phyloP scores from a whole-genome alignment of 2,888 invertebrate species.

The Drosophila glabriapex region DNA sequence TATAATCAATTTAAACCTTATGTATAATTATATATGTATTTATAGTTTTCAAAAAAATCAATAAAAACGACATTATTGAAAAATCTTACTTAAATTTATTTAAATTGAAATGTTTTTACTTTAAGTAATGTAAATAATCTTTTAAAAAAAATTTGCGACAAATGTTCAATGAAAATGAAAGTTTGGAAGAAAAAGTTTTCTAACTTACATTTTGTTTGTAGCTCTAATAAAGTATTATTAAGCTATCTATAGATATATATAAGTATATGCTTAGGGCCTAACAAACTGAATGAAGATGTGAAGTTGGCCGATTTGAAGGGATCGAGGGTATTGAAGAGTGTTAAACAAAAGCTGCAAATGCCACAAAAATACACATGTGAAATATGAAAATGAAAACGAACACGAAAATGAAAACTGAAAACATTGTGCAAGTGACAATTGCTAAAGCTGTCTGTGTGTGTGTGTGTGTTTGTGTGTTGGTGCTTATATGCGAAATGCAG shows the following conservation, averaged over 20 bases:
- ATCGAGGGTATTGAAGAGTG: constrained; percentile 1
- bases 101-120: not conserved
- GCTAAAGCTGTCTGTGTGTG: constrained; percentile 14
- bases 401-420: constrained; percentile 48
- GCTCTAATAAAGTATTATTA: not conserved
- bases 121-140: not conserved
- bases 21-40: not conserved
- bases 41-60: not conserved
- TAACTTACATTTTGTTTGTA: not conserved
- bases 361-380: constrained; percentile 55
- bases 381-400: constrained; percentile 51
- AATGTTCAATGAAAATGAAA: not conserved
- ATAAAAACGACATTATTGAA: not conserved
- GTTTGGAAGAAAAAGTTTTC: not conserved
- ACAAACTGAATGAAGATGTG: constrained; percentile 3
- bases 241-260: not conserved
- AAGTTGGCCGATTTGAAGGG: constrained; percentile 16
- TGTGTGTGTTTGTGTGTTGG: constrained; percentile 16
- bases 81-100: not conserved
- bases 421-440: constrained; percentile 65
- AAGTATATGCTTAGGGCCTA: not conserved
- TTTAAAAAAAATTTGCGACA: not conserved
- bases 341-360: constrained; percentile 39
- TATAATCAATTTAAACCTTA: not conserved
- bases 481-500: constrained; percentile 60